Base-by-base conservation (phyloP, 2,888 invertebrate species). In the Cryptus armator region DNA sequence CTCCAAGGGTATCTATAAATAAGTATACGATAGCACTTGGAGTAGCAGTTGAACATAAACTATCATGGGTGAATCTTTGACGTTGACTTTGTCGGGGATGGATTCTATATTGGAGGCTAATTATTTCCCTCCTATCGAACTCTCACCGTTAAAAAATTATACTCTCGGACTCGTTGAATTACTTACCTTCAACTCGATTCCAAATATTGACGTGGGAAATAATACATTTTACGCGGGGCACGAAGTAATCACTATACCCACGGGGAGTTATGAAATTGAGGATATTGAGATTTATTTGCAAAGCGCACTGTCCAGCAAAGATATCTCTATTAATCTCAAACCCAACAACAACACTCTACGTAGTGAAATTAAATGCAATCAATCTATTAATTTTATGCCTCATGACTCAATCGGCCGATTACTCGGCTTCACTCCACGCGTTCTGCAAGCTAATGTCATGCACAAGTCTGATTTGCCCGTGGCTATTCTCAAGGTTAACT, bases 191-290 rank as follows among this genome's bases (percentile, higher is more conserved):
- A 89, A 91, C 83, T 87, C 90, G 4, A 90, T 92, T 83, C 91
- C 91, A 3, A 93, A 92, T 86, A 88, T 93, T 1, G 90, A 92
- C 85, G 84, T 86, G 46, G 86, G 82, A 53, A 90, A 92, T 82
- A 92, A 83, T 46, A 79, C 79, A 67, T 79, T 78, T 16, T 77
- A 78, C 44, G 83, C 70, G 16, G 81, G 16, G 2, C 19, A 66
- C 14, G 32, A 79, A 19, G 37, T 48, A 44, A 4, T 84, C 7
- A 56, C 48, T 1, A 64, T 83, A 68, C 84, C 75, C 7, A 71
- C 78, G 14, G 85, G 85, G 5, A 86, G 83, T 51, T 85, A 79
- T 44, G 80, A 83, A 74, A 83, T 86, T 4, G 56, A 72, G n/a
- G 80, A 85, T 46, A 85, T 83, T 16, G 70, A 82, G 16, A 9